Evolutionary conservation across 2,797 vertebrate species (phyloP).

Genomic region (Alfaro cultratus): DNA sequence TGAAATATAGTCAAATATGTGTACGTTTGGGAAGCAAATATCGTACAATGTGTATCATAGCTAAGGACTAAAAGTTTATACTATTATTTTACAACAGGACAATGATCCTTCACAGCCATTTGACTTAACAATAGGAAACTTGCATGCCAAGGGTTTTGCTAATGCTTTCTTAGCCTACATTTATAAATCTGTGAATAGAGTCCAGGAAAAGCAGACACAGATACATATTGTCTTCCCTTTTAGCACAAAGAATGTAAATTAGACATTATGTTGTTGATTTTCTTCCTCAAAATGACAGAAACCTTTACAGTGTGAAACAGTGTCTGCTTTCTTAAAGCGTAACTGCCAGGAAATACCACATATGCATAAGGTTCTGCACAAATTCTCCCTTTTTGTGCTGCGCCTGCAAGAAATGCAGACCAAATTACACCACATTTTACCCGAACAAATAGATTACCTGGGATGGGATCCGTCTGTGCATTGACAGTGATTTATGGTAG

Average conservation of each 20-base stretch:
- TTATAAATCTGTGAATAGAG: background rate
- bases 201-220: background rate
- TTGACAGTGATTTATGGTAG: slow-evolving; percentile 80
- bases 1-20: background rate
- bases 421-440: slow-evolving; percentile 74
- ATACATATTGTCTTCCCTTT: background rate
- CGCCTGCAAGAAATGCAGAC: slow-evolving; percentile 64
- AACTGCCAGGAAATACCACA: slow-evolving; percentile 31
- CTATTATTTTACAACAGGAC: background rate
- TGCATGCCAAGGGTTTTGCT: background rate
- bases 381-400: slow-evolving; percentile 54
- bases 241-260: background rate
- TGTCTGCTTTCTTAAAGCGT: background rate
- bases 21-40: background rate
- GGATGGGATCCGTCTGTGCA: slow-evolving; percentile 62
- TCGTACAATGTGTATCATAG: background rate
- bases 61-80: background rate
- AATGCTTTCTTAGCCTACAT: background rate
- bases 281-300: background rate
- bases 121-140: background rate
- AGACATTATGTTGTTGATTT: background rate
- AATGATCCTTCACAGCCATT: background rate
- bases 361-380: slow-evolving; percentile 40
- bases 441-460: slow-evolving; percentile 80
- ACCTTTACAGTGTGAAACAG: slow-evolving; percentile 13